Percentiles rank a stretch among this genome's conserved stretches.
Conservation (phyloP, 2,113 vertebrate genomes). For the Daubentonia madagascariensis region DNA sequence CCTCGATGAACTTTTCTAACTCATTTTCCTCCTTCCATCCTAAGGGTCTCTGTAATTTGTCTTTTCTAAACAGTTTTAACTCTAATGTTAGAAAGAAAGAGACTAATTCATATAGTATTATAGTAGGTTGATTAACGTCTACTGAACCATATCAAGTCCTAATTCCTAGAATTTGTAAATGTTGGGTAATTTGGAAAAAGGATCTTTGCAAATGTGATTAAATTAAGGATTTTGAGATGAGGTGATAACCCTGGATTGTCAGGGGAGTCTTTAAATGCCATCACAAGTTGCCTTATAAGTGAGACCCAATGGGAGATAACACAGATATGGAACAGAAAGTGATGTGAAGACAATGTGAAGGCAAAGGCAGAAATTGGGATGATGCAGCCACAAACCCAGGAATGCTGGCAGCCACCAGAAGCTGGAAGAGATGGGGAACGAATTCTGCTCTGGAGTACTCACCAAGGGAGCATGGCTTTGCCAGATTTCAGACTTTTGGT, state of each 20-base stretch:
- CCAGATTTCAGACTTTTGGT: background rate
- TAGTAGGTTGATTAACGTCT: background rate
- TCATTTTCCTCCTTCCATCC: background rate
- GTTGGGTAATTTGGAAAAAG: background rate
- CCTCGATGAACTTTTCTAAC: background rate
- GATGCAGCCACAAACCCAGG: background rate
- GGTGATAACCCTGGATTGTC: background rate
- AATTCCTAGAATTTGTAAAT: background rate
- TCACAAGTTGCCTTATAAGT: background rate
- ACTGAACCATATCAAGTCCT: background rate
- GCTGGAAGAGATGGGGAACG: background rate
- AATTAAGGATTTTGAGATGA: background rate
- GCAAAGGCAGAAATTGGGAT: background rate
- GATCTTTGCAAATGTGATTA: background rate
- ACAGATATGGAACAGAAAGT: background rate
- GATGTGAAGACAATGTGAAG: background rate
- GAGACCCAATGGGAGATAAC: background rate
- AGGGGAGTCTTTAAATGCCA: background rate
- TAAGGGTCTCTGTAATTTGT: background rate
- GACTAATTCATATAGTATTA: background rate
- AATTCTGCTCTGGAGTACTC: background rate
- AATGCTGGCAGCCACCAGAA: background rate
- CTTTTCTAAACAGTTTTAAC: conserved; percentile 9
- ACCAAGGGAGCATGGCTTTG: background rate
- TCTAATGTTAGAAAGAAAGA: background rate